Evolutionary conservation across 2,888 invertebrate species (phyloP).

Genomic region (Maniola hyperantus): DNA sequence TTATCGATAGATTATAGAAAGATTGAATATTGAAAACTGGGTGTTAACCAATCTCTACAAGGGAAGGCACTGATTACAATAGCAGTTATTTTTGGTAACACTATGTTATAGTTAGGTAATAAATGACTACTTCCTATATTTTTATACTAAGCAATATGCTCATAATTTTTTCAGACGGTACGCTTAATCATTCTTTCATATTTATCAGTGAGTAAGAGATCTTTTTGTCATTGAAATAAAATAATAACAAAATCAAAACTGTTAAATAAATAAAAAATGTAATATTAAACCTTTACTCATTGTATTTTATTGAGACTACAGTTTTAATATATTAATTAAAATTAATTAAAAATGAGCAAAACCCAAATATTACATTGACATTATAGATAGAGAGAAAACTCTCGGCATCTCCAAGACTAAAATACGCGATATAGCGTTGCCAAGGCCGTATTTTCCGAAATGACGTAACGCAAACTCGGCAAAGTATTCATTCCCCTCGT

Average conservation of each 20-base stretch:
- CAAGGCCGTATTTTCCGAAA: background rate
- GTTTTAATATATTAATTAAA: constrained; percentile 4
- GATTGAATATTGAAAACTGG: constrained; percentile 16
- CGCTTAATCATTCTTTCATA: background rate
- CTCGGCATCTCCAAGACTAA: background rate
- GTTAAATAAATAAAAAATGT: constrained; percentile 16
- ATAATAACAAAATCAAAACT: constrained; percentile 9
- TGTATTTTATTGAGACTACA: constrained; percentile 3
- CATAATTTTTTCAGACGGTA: constrained; percentile 1
- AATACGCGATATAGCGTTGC: background rate
- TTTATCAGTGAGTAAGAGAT: background rate
- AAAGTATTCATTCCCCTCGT: constrained; percentile 11
- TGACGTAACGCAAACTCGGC: constrained; percentile 13
- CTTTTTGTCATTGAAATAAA: background rate
- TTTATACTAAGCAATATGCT: constrained; percentile 15
- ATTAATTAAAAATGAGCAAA: constrained; percentile 14
- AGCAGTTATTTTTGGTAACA: constrained; percentile 60
- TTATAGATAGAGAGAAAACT: background rate
- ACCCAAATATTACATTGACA: constrained; percentile 12
- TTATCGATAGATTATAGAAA: too few relatives aligned
- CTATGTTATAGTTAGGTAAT: constrained; percentile 38
- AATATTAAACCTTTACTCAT: constrained; percentile 1
- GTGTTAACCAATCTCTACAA: constrained; percentile 18
- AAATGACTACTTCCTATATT: constrained; percentile 17
- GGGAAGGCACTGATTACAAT: constrained; percentile 38